phyloP scores from a whole-genome alignment of 2,797 vertebrate species.

The Xiphophorus birchmanni region DNA sequence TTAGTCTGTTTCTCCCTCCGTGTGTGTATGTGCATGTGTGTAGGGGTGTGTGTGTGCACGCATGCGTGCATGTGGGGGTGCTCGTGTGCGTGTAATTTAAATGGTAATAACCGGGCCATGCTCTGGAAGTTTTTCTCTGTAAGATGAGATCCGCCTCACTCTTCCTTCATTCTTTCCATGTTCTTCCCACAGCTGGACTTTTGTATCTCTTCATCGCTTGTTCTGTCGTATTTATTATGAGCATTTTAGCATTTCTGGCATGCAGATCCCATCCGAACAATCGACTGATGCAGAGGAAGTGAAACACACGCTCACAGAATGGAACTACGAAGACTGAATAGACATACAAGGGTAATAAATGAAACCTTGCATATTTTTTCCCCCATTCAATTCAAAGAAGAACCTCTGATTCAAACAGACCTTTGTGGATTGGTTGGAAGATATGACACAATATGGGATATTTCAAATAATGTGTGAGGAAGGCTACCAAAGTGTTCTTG shows the following conservation, averaged over 20 bases:
- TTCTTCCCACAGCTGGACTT: slow-evolving; percentile 77
- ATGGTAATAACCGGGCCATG: slow-evolving; percentile 60
- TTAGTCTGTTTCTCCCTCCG: not conserved
- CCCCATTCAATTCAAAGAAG: not conserved
- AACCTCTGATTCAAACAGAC: not conserved
- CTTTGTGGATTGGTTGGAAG: not conserved
- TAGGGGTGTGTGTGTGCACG: slow-evolving; percentile 17
- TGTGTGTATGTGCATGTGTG: slow-evolving; percentile 24
- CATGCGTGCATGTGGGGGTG: not conserved
- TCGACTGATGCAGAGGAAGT: slow-evolving; percentile 42
- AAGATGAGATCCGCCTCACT: slow-evolving; percentile 66
- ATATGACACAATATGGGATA: not conserved
- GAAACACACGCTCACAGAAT: slow-evolving; percentile 13
- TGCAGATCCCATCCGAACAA: slow-evolving; percentile 44
- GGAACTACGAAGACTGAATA: slow-evolving; percentile 26
- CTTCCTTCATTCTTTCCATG: slow-evolving; percentile 57
- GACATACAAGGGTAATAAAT: not conserved
- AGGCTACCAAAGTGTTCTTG: not conserved
- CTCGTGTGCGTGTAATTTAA: slow-evolving; percentile 47
- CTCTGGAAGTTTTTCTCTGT: slow-evolving; percentile 51
- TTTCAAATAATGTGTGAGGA: slow-evolving; percentile 1
- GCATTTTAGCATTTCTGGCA: slow-evolving; percentile 27
- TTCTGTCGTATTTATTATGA: slow-evolving; percentile 24
- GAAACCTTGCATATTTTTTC: not conserved
- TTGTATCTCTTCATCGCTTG: slow-evolving; percentile 57